Evolutionary conservation across 2,797 vertebrate species (phyloP), one percentile per base, ranked within the genome.

Genomic region (Siniperca undulata): DNA sequence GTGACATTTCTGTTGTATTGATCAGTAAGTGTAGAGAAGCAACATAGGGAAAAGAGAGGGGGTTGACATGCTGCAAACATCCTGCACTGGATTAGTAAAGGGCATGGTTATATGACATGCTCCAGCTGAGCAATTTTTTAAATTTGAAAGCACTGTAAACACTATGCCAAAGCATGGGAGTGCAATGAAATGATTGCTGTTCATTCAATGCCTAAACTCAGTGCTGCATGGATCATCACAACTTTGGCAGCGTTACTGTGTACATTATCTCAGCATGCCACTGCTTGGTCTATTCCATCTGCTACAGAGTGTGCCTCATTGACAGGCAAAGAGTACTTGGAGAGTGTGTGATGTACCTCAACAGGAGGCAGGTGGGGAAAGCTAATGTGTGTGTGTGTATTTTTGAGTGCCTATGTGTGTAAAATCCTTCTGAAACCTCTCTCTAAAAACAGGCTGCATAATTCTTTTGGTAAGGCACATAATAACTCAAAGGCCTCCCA

Each of bases 401-500:
- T 59, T 69, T 22, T 56, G 12, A 53, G 61, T 22, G 59, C 27
- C 1, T 36, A 13, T 86, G 84, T 70, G 77, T 65, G 78, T 78
- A 36, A 82, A 81, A 83, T 66, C n/a, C 42, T 53, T 71, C 38
- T 73, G 46, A 78, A 86, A 59, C 48, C 56, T 20, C 40, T 42
- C 40, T 59, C 52, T 9, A 74, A 86, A 81, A 86, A 71, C 38
- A 85, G 78, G 55, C 42, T 24, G 61, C 70, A 75, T 70, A 79
- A 71, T 83, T 81, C 70, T 87, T 80, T 81, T 74, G 62, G 70
- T 79, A 70, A 83, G 64, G 72, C 76, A 78, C 68, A 83, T 89
- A 89, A 92, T 92, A 88, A 89, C 79, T 92, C 89, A 90, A 87
- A 88, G 77, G 74, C 30, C 82, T 85, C 8, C 56, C 81, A 89